phyloP scores from a whole-genome alignment of 2,797 vertebrate species.

The Syndactyla subalaris region DNA sequence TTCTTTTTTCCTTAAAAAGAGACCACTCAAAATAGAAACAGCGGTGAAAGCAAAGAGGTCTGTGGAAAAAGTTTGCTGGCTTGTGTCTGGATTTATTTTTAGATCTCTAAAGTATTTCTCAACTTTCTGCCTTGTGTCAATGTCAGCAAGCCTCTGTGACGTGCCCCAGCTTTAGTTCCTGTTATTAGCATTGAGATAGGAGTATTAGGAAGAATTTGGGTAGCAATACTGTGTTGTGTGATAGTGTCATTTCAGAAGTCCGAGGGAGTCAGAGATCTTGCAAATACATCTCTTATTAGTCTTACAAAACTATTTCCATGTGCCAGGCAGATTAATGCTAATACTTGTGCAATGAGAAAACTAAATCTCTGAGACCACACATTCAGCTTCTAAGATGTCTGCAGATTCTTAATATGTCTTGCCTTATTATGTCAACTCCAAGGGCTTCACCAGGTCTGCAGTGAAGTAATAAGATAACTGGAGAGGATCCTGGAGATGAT shows the following conservation, averaged over 20 bases:
- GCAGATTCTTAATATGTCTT: neutral
- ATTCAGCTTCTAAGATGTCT: neutral
- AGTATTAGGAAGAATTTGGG: neutral
- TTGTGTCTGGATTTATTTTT: conserved; percentile 26
- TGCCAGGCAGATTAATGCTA: neutral
- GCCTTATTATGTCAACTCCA: neutral
- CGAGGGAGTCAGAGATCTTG: neutral
- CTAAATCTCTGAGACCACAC: neutral
- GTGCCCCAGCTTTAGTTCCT: neutral
- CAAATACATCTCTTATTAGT: neutral
- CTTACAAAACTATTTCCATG: neutral
- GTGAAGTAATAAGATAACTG: neutral
- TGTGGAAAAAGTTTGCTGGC: neutral
- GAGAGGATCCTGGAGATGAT: neutral
- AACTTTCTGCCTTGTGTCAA: conserved; percentile 28
- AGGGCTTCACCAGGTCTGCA: neutral
- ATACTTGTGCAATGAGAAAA: neutral
- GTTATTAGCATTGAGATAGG: neutral
- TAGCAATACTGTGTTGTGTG: neutral
- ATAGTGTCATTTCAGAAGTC: neutral
- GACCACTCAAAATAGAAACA: neutral
- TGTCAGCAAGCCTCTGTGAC: neutral
- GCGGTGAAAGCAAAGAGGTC: neutral
- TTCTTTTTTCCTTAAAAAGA: neutral
- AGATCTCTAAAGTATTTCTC: neutral